Evolutionary conservation across 2,888 invertebrate species (phyloP).

Genomic region (Sericinus montela): DNA sequence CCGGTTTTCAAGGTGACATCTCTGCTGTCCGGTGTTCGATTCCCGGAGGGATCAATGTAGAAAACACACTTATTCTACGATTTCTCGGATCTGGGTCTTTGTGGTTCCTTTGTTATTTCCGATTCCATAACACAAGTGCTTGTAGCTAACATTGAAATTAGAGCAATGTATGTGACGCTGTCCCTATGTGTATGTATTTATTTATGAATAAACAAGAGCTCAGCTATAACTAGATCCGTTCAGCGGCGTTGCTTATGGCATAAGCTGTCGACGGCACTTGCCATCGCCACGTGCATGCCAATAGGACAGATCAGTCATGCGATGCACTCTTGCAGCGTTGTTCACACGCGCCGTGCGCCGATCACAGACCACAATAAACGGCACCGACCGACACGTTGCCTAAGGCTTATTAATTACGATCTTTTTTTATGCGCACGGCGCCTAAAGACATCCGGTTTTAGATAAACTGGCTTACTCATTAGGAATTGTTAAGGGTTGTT

Average conservation of each 20-base stretch:
- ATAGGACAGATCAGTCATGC: conserved; percentile 63
- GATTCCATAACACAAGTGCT: too few species aligned
- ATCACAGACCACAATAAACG: conserved; percentile 33
- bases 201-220: not conserved
- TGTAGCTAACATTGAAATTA: too few species aligned
- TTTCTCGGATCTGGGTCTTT: too few species aligned
- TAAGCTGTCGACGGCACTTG: conserved; percentile 16
- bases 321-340: conserved; percentile 50
- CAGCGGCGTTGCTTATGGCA: not conserved
- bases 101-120: too few species aligned
- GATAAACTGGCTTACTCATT: too few species aligned
- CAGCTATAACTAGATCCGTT: not conserved
- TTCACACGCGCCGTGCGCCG: conserved; percentile 55
- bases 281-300: conserved; percentile 51
- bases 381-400: conserved; percentile 24
- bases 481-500: too few species aligned
- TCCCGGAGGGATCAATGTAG: too few species aligned
- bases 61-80: too few species aligned
- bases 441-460: conserved; percentile 8
- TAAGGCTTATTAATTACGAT: conserved; percentile 6
- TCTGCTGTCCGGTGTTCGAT: too few species aligned
- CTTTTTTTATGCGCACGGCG: conserved; percentile 7
- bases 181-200: too few species aligned
- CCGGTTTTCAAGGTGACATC: too few species aligned
- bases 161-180: too few species aligned